Evolutionary conservation across 2,797 vertebrate species (phyloP), one percentile per base, ranked within the genome.

Genomic region (Anguilla marmorata): DNA sequence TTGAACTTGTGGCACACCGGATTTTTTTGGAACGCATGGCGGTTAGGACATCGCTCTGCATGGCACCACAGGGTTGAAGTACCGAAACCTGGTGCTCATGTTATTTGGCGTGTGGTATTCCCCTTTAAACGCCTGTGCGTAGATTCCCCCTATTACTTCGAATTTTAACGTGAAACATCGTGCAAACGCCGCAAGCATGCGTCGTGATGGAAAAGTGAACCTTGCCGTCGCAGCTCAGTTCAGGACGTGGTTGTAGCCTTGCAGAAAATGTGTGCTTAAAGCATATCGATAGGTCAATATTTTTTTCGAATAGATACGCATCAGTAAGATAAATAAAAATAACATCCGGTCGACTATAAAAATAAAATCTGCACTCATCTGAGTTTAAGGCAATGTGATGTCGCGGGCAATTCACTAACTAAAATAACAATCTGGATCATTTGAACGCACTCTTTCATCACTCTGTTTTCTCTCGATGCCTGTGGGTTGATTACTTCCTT

Each of bases 81-180:
- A 79, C 24, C 21, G 92, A 92, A 93, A 93, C 86, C 89, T 24
- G 5, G 9, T 86, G 76, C 4, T 30, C 66, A 84, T 24, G 82
- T 56, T 69, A 41, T 86, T 41, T 24, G 48, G 69, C 50, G 84
- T 30, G 72, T 90, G 93, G 93, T 90, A 88, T 93, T 94, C 83
- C 94, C 93, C 94, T 90, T 37, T 90, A 58, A 93, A 88, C 90
- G 66, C 3, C 91, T 66, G 88, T 27, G 88, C 87, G 92, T 93
- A 88, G 90, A 92, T 94, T 93, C 90, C 89, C 37, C 91, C 16
- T 56, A 33, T 45, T 72, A 58, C 37, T 24, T 63, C 3, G 60
- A 58, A 9, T 27, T 69, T 33, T 12, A 52, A 14, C 83, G 45
- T 48, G 12, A 60, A 16, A 60, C 19, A 14, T 9, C 52, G 52